Conservation (phyloP, 2,888 invertebrate genomes). For the Drosophila cracens region DNA sequence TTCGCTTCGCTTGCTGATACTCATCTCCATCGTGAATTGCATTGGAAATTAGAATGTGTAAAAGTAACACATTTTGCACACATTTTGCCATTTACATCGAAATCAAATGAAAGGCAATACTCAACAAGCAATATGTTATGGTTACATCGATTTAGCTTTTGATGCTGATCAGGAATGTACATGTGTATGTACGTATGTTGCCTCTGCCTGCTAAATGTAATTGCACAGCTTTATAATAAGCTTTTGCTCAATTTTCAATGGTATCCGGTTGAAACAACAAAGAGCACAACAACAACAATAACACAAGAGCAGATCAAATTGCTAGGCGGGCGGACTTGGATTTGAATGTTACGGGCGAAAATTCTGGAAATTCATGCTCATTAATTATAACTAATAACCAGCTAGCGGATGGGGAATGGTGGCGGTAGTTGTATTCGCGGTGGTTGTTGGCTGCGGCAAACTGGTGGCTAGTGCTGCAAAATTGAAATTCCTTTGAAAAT, state of each 20-base stretch:
- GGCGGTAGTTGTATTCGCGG: not conserved
- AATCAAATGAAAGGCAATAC: constrained; percentile 61
- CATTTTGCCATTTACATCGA: constrained; percentile 52
- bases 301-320: constrained; percentile 35
- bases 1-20: not conserved
- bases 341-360: constrained; percentile 43
- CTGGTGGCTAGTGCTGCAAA: constrained; percentile 56
- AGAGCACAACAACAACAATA: constrained; percentile 1
- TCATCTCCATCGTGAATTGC: constrained; percentile 15
- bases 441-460: not conserved
- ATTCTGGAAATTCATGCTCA: constrained; percentile 66
- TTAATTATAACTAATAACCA: constrained; percentile 69
- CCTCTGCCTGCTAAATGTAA: not conserved
- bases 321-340: constrained; percentile 22
- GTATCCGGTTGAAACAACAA: not conserved
- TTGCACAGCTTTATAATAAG: not conserved
- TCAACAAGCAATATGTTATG: constrained; percentile 7
- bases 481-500: constrained; percentile 76
- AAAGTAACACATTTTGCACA: constrained; percentile 22
- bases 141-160: not conserved
- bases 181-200: not conserved
- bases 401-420: not conserved
- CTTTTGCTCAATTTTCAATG: not conserved
- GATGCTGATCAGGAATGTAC: not conserved
- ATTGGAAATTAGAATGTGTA: constrained; percentile 64